Base-by-base conservation (phyloP, 1,140 invertebrate species). In the Sitophilus oryzae region DNA sequence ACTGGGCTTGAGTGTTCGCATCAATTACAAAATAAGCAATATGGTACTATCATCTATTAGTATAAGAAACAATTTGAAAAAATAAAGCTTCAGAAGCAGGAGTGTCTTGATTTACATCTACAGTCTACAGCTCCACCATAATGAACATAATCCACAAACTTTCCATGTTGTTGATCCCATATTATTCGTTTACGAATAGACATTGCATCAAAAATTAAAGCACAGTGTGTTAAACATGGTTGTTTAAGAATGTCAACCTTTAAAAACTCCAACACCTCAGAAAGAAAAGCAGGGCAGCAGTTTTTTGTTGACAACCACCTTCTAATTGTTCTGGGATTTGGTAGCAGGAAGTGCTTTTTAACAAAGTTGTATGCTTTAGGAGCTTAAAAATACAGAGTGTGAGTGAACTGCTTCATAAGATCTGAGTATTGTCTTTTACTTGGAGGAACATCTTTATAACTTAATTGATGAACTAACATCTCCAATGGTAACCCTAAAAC, bases 11-110 rank as follows among this genome's bases (percentile, higher is more conserved):
- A 10, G 61, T 11, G 19, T 54, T 11, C n/a, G 58, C 58, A 34
- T 59, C 56, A 10, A 58, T 58, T 15, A 66, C 60, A 53, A 66
- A 64, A 46, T 66, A 67, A 6, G 53, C 66, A 11, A 67, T 58
- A 1, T 60, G 60, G 23, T 42, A 58, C 56, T 55, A 59, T 46
- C 56, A 52, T 23, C 40, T 48, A 1, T 46, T 42, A 16, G 47
- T 60, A 22, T 48, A 65, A 5, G 52, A 56, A 2, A 66, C n/a
- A n/a, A n/a, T n/a, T n/a, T n/a, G n/a, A n/a, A n/a, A n/a, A n/a
- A n/a, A n/a, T n/a, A n/a, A n/a, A n/a, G n/a, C 65, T 42, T 61
- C 65, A 0, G 55, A 47, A 14, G 61, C 63, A 16, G 59, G 41
- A 14, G 37, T 42, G 42, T 62, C 60, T 2, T 60, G 35, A 36